These are phyloP conservation scores for Brachypodius melanocephalos DNA, from an alignment of 2,113 vertebrate genomes.

Conservation along the genomic window DNA sequence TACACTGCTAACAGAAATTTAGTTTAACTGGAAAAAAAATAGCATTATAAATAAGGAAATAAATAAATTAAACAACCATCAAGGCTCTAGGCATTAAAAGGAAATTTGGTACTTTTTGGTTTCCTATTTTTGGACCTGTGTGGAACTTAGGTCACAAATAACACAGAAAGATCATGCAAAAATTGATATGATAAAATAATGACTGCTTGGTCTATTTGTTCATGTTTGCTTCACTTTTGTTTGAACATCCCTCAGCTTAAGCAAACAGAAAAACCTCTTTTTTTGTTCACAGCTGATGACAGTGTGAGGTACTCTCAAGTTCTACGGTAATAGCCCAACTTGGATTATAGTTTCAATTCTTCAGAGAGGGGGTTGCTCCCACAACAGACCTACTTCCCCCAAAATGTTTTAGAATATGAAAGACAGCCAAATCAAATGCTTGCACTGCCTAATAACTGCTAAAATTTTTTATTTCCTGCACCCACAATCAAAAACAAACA, in stretches of 20 bases:
- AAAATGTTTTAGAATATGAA: not conserved
- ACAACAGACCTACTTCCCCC: not conserved
- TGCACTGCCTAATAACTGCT: not conserved
- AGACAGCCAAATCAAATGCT: not conserved
- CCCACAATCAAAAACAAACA: not conserved
- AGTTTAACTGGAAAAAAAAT: not conserved
- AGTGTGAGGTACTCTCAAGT: not conserved
- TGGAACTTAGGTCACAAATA: not conserved
- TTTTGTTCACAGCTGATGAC: not conserved
- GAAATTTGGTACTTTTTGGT: not conserved
- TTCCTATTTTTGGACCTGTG: not conserved
- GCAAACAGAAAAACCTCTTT: not conserved
- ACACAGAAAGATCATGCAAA: not conserved
- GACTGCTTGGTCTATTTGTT: not conserved
- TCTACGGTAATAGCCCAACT: not conserved
- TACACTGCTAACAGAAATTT: not conserved
- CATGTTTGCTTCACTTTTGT: not conserved
- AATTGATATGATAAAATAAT: not conserved
- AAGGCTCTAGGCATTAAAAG: not conserved
- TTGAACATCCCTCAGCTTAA: not conserved
- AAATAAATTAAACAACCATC: not conserved
- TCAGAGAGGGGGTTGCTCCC: not conserved
- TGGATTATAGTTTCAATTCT: not conserved
- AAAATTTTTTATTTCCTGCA: not conserved
- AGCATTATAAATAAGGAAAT: not conserved